phyloP scores from a whole-genome alignment of 2,888 invertebrate genomes.

The Melinaea marsaeus region DNA sequence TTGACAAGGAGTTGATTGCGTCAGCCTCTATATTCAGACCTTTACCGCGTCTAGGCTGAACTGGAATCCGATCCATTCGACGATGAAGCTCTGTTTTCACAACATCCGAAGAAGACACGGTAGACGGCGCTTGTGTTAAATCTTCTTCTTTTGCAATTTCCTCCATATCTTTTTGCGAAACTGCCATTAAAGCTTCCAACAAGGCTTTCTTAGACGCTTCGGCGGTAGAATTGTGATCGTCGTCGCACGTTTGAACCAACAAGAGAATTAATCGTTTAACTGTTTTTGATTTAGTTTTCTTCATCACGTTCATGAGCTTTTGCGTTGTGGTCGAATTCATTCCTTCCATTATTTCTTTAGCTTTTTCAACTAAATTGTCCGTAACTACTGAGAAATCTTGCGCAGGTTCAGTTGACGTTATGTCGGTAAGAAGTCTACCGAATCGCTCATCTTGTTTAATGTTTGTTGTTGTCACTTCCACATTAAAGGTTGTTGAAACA shows the following conservation, averaged over 20 bases:
- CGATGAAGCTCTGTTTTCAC: slow-evolving; percentile 45
- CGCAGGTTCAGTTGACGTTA: slow-evolving; percentile 67
- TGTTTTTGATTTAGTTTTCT: slow-evolving; percentile 86
- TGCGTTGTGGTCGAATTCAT: slow-evolving; percentile 86
- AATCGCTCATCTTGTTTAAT: slow-evolving; percentile 51
- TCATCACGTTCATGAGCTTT: slow-evolving; percentile 88
- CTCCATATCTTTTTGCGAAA: slow-evolving; percentile 77
- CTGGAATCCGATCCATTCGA: slow-evolving; percentile 44
- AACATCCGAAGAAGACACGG: slow-evolving; percentile 44
- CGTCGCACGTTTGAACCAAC: slow-evolving; percentile 87
- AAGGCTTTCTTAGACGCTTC: slow-evolving; percentile 84
- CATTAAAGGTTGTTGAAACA: slow-evolving; percentile 50
- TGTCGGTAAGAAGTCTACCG: slow-evolving; percentile 58
- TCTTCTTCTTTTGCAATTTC: slow-evolving; percentile 66
- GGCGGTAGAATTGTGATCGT: slow-evolving; percentile 82
- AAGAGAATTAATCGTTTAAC: slow-evolving; percentile 85
- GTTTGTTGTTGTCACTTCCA: slow-evolving; percentile 49
- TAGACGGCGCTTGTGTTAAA: slow-evolving; percentile 42
- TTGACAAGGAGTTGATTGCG: slow-evolving; percentile 63
- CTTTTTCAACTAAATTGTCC: slow-evolving; percentile 81
- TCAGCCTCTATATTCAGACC: slow-evolving; percentile 58
- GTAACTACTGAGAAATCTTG: slow-evolving; percentile 82
- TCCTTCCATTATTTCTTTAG: slow-evolving; percentile 86
- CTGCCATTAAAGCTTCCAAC: slow-evolving; percentile 82
- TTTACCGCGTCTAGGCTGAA: slow-evolving; percentile 48